Percentiles rank a stretch among this genome's conserved stretches.
phyloP scores from a whole-genome alignment of 2,888 invertebrate species.

The Tetramorium bicarinatum region DNA sequence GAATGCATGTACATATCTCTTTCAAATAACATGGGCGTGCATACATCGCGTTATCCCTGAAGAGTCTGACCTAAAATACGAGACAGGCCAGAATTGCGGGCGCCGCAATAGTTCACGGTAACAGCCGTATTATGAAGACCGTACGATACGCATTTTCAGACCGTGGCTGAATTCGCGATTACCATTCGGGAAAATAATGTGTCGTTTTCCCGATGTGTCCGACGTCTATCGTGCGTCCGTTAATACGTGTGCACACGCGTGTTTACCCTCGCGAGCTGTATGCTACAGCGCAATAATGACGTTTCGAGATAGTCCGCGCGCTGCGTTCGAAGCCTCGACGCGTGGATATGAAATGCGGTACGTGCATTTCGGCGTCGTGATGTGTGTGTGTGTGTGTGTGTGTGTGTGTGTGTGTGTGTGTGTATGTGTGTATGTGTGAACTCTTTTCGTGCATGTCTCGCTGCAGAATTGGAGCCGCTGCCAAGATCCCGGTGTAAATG shows the following conservation, averaged over 20 bases:
- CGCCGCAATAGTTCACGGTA: slow-evolving; percentile 58
- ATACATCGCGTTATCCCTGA: slow-evolving; percentile 46
- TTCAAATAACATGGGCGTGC: slow-evolving; percentile 38
- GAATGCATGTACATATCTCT: slow-evolving; percentile 25
- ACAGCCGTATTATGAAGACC: slow-evolving; percentile 69
- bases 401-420: not conserved
- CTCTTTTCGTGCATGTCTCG: slow-evolving; percentile 20
- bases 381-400: no score
- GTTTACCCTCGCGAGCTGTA: slow-evolving; percentile 14
- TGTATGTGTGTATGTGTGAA: not conserved
- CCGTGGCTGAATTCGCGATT: slow-evolving; percentile 72
- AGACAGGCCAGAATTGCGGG: slow-evolving; percentile 65
- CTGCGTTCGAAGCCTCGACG: slow-evolving; percentile 22
- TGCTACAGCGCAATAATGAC: slow-evolving; percentile 33
- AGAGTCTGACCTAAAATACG: slow-evolving; percentile 48
- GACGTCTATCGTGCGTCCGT: slow-evolving; percentile 4
- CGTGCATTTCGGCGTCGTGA: not conserved
- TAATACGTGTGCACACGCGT: slow-evolving; percentile 35
- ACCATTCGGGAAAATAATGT: slow-evolving; percentile 70
- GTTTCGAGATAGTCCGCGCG: slow-evolving; percentile 28
- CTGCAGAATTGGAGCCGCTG: slow-evolving; percentile 24
- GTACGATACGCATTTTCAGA: slow-evolving; percentile 71
- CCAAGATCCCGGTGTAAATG: slow-evolving; percentile 34
- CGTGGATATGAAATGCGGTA: slow-evolving; percentile 4
- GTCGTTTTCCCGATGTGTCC: slow-evolving; percentile 46